Evolutionary conservation across 2,888 invertebrate species (phyloP).

Genomic region (Peribatodes rhomboidaria): DNA sequence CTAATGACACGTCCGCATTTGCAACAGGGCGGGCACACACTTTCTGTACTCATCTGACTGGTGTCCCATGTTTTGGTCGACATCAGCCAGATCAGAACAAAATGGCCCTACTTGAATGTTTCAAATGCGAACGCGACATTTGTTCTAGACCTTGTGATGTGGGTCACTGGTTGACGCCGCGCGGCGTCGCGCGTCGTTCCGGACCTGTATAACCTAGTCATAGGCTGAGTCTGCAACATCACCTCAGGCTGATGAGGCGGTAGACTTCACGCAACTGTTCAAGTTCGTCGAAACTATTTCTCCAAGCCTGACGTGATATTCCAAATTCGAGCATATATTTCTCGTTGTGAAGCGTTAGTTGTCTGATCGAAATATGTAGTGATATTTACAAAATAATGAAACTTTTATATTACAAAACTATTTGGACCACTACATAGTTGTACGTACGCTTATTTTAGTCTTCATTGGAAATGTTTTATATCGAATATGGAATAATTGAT

Average conservation of each 20-base stretch:
- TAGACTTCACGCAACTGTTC: background rate
- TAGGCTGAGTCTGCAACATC: conserved; percentile 51
- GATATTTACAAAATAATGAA: conserved; percentile 66
- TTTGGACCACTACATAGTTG: conserved; percentile 77
- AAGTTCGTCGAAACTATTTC: background rate
- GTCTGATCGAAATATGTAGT: conserved; percentile 70
- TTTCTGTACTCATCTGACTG: background rate
- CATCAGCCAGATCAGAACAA: background rate
- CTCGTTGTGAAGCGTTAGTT: conserved; percentile 78
- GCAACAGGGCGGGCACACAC: background rate
- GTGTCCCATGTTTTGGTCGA: background rate
- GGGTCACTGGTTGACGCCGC: conserved; percentile 3
- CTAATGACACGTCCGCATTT: background rate
- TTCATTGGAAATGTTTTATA: conserved; percentile 66
- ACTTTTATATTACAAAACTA: conserved; percentile 60
- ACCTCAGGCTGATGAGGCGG: conserved; percentile 3
- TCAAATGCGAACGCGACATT: conserved; percentile 5
- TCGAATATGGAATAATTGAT: conserved; percentile 60
- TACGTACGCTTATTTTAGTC: conserved; percentile 74
- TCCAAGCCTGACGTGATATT: conserved; percentile 30
- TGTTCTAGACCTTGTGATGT: conserved; percentile 26
- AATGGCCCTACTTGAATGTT: background rate
- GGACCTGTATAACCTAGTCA: conserved; percentile 61
- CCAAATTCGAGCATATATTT: conserved; percentile 51
- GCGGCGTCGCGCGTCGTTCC: background rate